Evolutionary conservation across 2,113 vertebrate species (phyloP).

Genomic region (Ceratotherium simum): DNA sequence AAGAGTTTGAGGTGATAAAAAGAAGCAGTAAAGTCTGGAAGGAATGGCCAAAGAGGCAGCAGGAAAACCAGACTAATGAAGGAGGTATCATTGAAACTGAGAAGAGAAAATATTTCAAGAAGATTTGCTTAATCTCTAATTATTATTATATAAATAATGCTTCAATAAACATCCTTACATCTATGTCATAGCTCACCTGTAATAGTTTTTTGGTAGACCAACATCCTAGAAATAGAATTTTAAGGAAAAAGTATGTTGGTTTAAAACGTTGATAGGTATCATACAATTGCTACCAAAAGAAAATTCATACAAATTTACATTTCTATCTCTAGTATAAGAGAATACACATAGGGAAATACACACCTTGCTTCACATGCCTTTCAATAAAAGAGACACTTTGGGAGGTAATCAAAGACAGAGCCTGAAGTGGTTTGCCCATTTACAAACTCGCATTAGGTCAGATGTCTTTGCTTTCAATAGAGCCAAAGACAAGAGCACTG

Average conservation of each 20-base stretch:
- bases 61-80: neutral
- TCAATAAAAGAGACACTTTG: neutral
- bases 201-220: neutral
- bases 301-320: neutral
- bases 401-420: neutral
- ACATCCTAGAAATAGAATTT: slow-evolving; percentile 25
- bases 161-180: neutral
- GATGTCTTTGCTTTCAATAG: neutral
- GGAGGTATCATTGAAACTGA: neutral
- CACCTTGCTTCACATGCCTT: neutral
- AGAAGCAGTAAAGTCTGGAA: neutral
- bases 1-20: neutral
- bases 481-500: neutral
- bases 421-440: neutral
- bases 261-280: neutral
- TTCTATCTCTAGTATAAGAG: neutral
- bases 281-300: neutral
- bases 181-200: neutral
- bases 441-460: neutral
- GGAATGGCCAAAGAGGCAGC: neutral
- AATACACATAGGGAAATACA: neutral
- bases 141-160: neutral
- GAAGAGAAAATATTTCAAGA: neutral
- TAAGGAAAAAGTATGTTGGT: neutral
- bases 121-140: neutral